Base-by-base conservation (phyloP, 2,888 invertebrate genomes). In the Drosophila cracens region DNA sequence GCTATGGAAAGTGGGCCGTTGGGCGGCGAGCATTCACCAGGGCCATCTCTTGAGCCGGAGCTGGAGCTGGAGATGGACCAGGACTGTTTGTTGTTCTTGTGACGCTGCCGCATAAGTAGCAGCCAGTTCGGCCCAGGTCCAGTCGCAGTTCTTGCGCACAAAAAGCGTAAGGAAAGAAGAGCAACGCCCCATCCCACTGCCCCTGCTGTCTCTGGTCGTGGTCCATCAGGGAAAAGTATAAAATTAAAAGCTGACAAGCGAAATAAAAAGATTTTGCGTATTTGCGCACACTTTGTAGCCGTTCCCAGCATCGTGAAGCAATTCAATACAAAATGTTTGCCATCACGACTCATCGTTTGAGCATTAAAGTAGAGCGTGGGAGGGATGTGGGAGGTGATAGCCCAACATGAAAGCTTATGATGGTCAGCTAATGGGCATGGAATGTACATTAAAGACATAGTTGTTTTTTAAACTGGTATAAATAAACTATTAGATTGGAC, bases 231-330 rank as follows among this genome's bases (percentile, higher is more conserved):
- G 71, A 75, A 25, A 77, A 81, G 86, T 79, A 87, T 79, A 82
- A 87, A 88, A 89, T 88, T 87, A 88, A 88, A 88, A 92, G 90
- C 86, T 88, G 91, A 91, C 90, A 91, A 92, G 91, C 81, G 84
- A 91, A 91, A 88, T 90, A 82, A 90, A 90, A 90, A 87, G 88
- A 88, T 87, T 87, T 84, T 71, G 75, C 83, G 76, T 86, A 83
- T 85, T 84, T 81, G 82, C 86, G 83, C 67, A 79, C 75, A 72
- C 71, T 81, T 86, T 74, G 69, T 73, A 63, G 63, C 57, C 62
- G 43, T 53, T 66, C 38, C 40, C 67, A 75, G 70, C 61, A 62
- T 79, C 79, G 70, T 74, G 31, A 52, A 65, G 75, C 74, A 63
- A 79, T 72, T 75, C 78, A 78, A 78, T 78, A 78, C 75, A 78